These are phyloP conservation scores for Podargus strigoides DNA, from an alignment of 2,797 vertebrate genomes.

Conservation along the genomic window DNA sequence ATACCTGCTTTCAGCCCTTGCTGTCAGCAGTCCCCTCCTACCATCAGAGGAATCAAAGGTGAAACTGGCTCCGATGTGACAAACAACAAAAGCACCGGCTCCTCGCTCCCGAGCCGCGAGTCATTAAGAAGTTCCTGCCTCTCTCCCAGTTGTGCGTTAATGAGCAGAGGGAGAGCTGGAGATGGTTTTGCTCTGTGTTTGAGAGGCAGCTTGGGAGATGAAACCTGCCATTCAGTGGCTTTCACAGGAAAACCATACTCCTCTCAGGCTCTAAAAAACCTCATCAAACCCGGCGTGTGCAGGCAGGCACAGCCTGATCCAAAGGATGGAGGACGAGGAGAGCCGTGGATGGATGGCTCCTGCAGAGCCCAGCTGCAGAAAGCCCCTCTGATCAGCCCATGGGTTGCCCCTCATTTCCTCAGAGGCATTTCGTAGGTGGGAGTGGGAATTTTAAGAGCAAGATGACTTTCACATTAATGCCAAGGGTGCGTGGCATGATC, in stretches of 20 bases:
- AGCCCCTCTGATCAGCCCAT: not conserved
- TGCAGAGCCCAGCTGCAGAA: rapidly evolving
- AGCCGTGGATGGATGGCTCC: not conserved
- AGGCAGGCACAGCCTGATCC: rapidly evolving
- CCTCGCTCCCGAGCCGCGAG: not conserved
- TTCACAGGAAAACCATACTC: not conserved
- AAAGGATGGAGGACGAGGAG: not conserved
- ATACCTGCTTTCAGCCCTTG: conserved; percentile 26
- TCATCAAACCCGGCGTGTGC: rapidly evolving
- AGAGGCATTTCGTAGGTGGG: not conserved
- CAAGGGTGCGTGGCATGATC: rapidly evolving
- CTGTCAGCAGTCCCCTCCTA: conserved; percentile 26
- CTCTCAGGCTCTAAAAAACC: not conserved
- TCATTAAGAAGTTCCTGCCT: conserved; percentile 60
- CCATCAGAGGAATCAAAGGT: conserved; percentile 45
- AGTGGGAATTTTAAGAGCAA: not conserved
- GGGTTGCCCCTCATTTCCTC: rapidly evolving
- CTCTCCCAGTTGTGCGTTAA: conserved; percentile 39
- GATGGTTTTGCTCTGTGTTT: conserved; percentile 2
- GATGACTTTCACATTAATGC: not conserved
- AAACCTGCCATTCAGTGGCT: not conserved
- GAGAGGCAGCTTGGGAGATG: not conserved
- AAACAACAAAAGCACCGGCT: not conserved
- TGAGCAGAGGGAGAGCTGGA: not conserved
- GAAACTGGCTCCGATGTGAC: not conserved